phyloP scores from a whole-genome alignment of 2,113 vertebrate species.

The Pelmatolapia mariae region DNA sequence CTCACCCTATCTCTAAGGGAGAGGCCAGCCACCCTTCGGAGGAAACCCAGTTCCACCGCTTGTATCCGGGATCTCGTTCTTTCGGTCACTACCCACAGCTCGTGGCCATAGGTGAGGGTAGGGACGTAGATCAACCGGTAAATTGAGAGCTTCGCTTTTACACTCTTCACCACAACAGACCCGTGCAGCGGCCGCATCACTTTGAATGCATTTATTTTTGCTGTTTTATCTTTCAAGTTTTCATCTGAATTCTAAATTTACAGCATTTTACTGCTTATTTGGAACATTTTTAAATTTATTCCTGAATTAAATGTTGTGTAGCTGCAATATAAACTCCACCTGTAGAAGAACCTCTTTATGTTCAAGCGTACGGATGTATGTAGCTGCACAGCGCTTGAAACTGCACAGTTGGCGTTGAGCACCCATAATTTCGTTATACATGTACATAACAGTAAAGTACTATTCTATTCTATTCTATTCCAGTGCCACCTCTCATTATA shows the following conservation, averaged over 20 bases:
- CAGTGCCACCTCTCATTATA: neutral
- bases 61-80: accelerated
- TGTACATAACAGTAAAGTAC: neutral
- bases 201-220: neutral
- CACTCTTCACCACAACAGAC: accelerated
- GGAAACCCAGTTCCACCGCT: accelerated
- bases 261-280: neutral
- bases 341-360: neutral
- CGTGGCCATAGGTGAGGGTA: accelerated
- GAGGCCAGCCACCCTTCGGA: accelerated
- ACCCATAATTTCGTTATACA: accelerated
- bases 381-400: neutral
- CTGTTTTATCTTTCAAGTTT: accelerated
- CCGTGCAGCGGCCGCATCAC: accelerated
- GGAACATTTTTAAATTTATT: neutral
- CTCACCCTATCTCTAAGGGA: accelerated
- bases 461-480: neutral
- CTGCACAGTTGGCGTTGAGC: neutral
- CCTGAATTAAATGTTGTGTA: neutral
- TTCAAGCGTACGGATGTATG: accelerated
- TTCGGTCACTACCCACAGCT: neutral
- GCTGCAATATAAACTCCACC: neutral
- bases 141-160: neutral
- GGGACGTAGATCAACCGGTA: accelerated
- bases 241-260: accelerated